Evolutionary conservation across 2,797 vertebrate genomes (phyloP).

Genomic region (Scomberomorus guttatus): DNA sequence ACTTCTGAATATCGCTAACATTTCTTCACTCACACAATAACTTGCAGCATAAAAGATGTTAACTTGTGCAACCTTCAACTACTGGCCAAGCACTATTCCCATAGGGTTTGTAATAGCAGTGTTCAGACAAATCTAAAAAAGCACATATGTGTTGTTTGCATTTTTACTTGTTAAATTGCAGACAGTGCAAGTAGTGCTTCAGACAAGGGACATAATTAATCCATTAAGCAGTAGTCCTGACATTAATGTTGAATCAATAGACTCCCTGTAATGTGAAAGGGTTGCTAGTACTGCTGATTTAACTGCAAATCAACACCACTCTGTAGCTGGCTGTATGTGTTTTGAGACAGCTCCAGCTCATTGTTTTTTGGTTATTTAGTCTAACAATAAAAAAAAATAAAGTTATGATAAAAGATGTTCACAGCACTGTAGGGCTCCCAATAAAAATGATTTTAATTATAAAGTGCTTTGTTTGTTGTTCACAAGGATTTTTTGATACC

Average conservation of each 20-base stretch:
- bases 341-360: not conserved
- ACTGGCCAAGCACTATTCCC: not conserved
- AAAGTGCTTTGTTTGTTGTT: not conserved
- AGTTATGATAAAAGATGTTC: not conserved
- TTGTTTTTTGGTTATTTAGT: conserved; percentile 6
- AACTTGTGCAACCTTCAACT: not conserved
- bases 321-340: not conserved
- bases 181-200: conserved; percentile 19
- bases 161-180: not conserved
- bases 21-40: not conserved
- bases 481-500: not conserved
- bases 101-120: not conserved
- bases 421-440: not conserved
- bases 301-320: not conserved
- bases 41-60: not conserved
- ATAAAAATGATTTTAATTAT: not conserved
- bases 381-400: not conserved
- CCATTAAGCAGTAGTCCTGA: not conserved
- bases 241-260: not conserved
- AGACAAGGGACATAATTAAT: not conserved
- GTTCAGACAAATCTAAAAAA: not conserved
- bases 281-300: not conserved
- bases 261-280: not conserved
- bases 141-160: not conserved
- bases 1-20: conserved; percentile 11